Base-by-base conservation (phyloP, 2,888 invertebrate species). In the Spodoptera picta region DNA sequence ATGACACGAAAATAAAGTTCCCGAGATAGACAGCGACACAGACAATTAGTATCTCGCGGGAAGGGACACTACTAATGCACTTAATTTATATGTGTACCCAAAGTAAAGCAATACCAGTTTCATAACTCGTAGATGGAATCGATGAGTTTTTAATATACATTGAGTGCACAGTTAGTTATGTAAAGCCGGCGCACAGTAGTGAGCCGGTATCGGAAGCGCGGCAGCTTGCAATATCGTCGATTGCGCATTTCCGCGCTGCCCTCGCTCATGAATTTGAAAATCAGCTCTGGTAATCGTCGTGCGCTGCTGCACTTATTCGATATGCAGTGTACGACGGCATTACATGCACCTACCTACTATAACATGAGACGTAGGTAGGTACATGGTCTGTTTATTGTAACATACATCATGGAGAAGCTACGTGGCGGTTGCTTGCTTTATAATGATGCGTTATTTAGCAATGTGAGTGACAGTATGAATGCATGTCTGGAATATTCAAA, bases 191-290 rank as follows among this genome's bases (percentile, higher is more conserved):
- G 31, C 57, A 49, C 53, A 19, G 48, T 23, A 49, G 44, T 47
- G 57, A 58, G 47, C 36, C 57, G 46, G 69, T 47, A 62, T 71
- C 71, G 79, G 77, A 75, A 77, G 77, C 76, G 60, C 47, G 56
- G 54, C 47, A 56, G 54, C 46, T 41, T 45, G 81, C 82, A 84
- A 87, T 84, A 84, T 82, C 82, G 79, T 56, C 78, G 81, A 87
- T 82, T 82, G 86, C 79, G 83, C 82, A 83, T 82, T 83, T 83
- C 84, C 83, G 80, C 75, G 65, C 44, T 27, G 64, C 41, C 58
- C 60, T 58, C 59, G 54, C 49, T 85, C 84, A 82, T 85, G 85
- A 81, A 85, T 84, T 84, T 77, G 75, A 76, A 82, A 80, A 83
- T 80, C 75, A 76, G 70, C 47, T 46, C 58, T 42, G 61, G 65